Base-by-base conservation (phyloP, 2,797 vertebrate species). In the Sebastes ruberrimus region DNA sequence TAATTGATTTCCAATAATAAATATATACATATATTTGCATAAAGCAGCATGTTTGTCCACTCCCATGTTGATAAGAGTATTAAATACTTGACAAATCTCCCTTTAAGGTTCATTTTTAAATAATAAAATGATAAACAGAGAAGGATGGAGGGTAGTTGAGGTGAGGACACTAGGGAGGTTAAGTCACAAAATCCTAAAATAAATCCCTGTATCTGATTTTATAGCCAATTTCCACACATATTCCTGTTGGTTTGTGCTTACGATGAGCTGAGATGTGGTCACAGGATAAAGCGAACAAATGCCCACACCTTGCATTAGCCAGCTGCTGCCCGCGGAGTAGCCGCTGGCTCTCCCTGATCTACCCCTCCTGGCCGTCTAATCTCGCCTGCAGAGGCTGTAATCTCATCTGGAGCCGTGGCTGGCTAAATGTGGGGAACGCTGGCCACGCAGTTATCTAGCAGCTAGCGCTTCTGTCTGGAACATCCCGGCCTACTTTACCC, bases 401-500 rank as follows among this genome's bases (percentile, higher is more conserved):
- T 95, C 94, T 95, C 95, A 96, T 93, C 92, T 95, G 94, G 94
- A 96, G 90, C 93, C 56, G 69, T 72, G 85, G 95, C 93, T 86
- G 88, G 81, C 84, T 95, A 95, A 96, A 96, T 94, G 95, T 94
- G 93, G 92, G 93, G 95, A 95, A 94, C 92, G 91, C 86, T 94
- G 94, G 93, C 92, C 90, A 87, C 84, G 90, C 93, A 95, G 95
- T 95, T 96, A 96, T 95, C 95, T 95, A 92, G 94, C 89, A 93
- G 94, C 85, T 83, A 92, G 89, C 76, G 70, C 90, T 88, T 88
- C 90, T 90, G 95, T 93, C 94, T 94, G 95, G 95, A 96, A 96
- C 95, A 97, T 96, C 95, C 95, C 94, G 95, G 94, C 95, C 96
- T 96, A 96, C 89, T 96, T 97, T 94, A 95, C 3, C 92, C 80